Evolutionary conservation across 2,113 vertebrate species (phyloP).

Genomic region (Rattus rattus): DNA sequence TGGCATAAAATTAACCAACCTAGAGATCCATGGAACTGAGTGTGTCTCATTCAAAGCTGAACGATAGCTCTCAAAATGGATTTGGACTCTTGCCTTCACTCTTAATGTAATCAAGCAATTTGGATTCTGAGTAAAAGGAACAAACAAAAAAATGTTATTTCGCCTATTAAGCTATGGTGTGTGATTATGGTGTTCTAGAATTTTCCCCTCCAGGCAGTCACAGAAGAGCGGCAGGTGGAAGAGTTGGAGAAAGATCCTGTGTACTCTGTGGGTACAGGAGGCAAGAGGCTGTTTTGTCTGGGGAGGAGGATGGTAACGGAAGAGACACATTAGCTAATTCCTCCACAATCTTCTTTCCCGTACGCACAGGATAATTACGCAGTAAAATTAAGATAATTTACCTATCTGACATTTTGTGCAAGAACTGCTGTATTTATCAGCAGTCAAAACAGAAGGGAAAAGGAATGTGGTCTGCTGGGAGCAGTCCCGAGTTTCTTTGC

Average conservation of each 20-base stretch:
- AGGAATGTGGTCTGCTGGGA: neutral
- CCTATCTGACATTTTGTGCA: conserved; percentile 3
- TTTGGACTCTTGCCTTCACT: conserved; percentile 29
- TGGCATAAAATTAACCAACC: neutral
- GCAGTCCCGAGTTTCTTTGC: neutral
- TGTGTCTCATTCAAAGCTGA: neutral
- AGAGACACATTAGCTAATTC: conserved; percentile 5
- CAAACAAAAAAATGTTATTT: conserved; percentile 49
- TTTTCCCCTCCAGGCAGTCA: neutral
- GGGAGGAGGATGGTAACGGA: neutral
- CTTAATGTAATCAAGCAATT: conserved; percentile 54
- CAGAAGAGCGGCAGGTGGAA: neutral
- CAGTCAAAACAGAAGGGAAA: neutral
- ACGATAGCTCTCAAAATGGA: neutral
- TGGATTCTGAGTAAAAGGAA: conserved; percentile 52
- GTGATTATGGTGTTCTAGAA: conserved; percentile 25
- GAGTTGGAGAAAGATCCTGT: neutral
- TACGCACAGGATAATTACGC: neutral
- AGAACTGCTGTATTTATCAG: neutral
- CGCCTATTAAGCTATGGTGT: conserved; percentile 32
- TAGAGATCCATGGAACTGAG: too few relatives aligned
- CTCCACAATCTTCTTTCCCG: neutral
- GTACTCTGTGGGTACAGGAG: neutral
- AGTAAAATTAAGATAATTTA: conserved; percentile 50
- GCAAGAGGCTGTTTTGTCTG: neutral